Base-by-base conservation (phyloP, 1,140 invertebrate species). In the Drosophila navojoa region DNA sequence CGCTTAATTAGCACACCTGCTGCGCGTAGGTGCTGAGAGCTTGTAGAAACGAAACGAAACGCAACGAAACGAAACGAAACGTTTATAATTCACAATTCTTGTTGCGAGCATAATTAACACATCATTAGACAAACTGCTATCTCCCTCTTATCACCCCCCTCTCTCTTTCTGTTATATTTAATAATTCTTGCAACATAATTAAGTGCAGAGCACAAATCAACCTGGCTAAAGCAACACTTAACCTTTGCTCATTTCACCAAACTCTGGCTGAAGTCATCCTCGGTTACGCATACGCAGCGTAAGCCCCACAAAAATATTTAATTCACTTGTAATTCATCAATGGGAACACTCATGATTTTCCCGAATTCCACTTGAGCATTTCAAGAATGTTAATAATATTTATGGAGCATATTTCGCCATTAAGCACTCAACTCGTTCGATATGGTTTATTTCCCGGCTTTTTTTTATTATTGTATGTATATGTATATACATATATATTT, bases 21-120 rank as follows among this genome's bases (percentile, higher is more conserved):
- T 49, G 45, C 16, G 45, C 10, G 16, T 13, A 5, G 45, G 9
- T 9, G 45, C 2, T 10, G 45, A 47, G 11, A 29, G 6, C 7
- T 11, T 50, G 45, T 27, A 38, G 45, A 35, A 44, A 27, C 61
- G 9, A 27, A 64, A 38, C 32, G 9, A 6, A 35, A 10, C 58
- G 11, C 10, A 16, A n/a, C 11, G 15, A 35, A 44, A 27, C 61
- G 19, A 16, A 64, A 38, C 25, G 25, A 27, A 29, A 6, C 54
- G 64, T 59, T 38, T 52, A 68, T 76, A 73, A 54, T 61, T 81
- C 78, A 81, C 69, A 81, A 73, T 73, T 66, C 42, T 52, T 57
- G 55, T 63, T 25, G 38, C 49, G 47, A 42, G 44, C 47, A 66
- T 71, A 82, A 82, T 82, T 82, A 84, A 74, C 80, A 84, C 80